phyloP scores from a whole-genome alignment of 1,140 invertebrate genomes.

The Brachionus rubens region DNA sequence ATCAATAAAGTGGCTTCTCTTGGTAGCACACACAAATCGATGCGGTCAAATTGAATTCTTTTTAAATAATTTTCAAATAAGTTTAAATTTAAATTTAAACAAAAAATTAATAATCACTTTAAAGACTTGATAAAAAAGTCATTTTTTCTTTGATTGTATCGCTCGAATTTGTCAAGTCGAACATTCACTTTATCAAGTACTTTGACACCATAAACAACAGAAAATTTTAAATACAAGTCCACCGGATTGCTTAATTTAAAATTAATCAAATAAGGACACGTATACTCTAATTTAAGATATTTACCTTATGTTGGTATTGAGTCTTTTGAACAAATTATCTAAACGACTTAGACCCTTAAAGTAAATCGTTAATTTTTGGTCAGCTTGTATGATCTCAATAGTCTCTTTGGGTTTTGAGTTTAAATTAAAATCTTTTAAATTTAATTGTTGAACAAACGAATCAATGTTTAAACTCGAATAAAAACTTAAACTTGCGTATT shows the following conservation, averaged over 20 bases:
- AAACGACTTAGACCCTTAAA: conserved; percentile 19
- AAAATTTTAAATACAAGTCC: conserved; percentile 25
- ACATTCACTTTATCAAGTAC: background rate
- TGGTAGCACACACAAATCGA: conserved; percentile 26
- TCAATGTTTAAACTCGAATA: background rate
- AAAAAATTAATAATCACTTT: background rate
- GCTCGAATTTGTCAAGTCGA: conserved; percentile 4
- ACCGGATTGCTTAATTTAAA: background rate
- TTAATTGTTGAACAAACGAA: background rate
- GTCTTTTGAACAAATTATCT: background rate
- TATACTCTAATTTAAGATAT: no score
- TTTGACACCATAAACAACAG: background rate
- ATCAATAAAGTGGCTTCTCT: conserved; percentile 21
- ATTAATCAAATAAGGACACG: no score
- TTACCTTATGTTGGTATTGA: conserved; percentile 1
- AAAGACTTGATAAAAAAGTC: background rate
- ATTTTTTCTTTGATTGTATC: background rate
- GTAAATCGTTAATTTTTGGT: conserved; percentile 1
- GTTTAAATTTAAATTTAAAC: background rate
- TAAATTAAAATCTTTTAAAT: background rate
- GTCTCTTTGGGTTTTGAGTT: background rate
- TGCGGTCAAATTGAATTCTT: conserved; percentile 16
- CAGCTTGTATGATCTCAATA: conserved; percentile 34
- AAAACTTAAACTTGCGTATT: background rate
- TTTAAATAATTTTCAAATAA: background rate